A percentile compares a stretch with the other conserved stretches of the same genome.
Evolutionary conservation across 30 jellyfish, hydroid and myxozoan genomes (phyloP).

Genomic region (Rhopilema esculentum): DNA sequence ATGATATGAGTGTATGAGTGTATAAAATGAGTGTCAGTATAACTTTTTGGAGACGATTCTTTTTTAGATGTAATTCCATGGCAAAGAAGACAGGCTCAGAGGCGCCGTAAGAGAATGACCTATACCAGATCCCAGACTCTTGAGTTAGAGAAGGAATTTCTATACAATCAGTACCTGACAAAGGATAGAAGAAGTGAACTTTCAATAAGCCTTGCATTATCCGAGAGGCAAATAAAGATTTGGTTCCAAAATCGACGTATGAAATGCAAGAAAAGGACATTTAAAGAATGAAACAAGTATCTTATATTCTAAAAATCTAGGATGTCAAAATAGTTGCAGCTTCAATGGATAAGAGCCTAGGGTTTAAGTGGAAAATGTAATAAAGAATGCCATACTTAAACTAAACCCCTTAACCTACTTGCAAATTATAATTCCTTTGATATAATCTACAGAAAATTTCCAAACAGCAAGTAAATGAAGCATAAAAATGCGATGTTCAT

Average conservation of each 20-base stretch:
- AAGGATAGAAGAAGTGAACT: constrained; percentile 81
- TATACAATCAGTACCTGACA: constrained; percentile 70
- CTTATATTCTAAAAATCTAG: neutral
- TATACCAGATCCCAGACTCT: constrained; percentile 75
- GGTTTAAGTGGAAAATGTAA: neutral
- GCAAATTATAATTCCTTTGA: too few species aligned
- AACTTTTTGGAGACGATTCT: too few species aligned
- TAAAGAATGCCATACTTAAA: too few species aligned
- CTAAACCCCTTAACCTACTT: too few species aligned
- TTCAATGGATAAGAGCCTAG: neutral
- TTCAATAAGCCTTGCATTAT: constrained; percentile 40
- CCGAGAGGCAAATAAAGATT: constrained; percentile 79
- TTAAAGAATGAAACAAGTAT: neutral
- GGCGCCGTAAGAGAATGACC: constrained; percentile 84
- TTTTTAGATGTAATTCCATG: constrained; percentile 60
- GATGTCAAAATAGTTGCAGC: neutral
- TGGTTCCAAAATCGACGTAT: constrained; percentile 89
- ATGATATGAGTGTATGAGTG: too few species aligned
- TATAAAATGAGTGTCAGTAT: too few species aligned
- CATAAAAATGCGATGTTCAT: too few species aligned
- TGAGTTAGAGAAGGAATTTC: constrained; percentile 81
- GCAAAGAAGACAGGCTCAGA: constrained; percentile 61
- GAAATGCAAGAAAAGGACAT: constrained; percentile 63
- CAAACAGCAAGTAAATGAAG: too few species aligned
- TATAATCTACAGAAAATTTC: too few species aligned